phyloP scores from a whole-genome alignment of 2,888 invertebrate genomes.

The Tridacna gigas region DNA sequence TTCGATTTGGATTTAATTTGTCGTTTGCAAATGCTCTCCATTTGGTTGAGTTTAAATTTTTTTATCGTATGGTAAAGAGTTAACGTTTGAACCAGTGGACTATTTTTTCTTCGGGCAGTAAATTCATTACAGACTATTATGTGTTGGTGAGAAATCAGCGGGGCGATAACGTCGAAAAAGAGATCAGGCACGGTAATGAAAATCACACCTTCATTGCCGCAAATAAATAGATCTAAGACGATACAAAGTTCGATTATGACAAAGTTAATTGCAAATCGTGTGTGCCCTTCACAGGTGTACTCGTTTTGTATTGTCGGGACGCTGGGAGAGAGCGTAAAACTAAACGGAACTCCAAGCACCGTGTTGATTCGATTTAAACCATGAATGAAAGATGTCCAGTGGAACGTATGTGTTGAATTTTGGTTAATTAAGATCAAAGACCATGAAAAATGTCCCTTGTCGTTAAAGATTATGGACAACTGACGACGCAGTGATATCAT shows the following conservation, averaged over 20 bases:
- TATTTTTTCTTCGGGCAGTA: constrained; percentile 7
- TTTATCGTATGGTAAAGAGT: neutral
- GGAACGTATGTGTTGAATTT: constrained; percentile 59
- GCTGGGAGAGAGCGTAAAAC: constrained; percentile 17
- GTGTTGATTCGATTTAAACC: constrained; percentile 57
- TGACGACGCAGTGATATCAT: constrained; percentile 30
- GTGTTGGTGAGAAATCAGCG: constrained; percentile 23
- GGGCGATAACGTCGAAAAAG: constrained; percentile 9
- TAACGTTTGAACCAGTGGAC: neutral
- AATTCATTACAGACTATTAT: constrained; percentile 28
- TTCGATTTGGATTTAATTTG: no score
- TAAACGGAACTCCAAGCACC: constrained; percentile 27
- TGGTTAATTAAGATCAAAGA: constrained; percentile 64
- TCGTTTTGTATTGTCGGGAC: constrained; percentile 29
- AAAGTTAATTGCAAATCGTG: constrained; percentile 54
- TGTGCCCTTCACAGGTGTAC: constrained; percentile 52
- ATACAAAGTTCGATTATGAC: constrained; percentile 46
- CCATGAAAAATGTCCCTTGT: constrained; percentile 14
- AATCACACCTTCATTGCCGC: constrained; percentile 59
- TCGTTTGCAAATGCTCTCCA: no score
- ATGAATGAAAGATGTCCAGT: constrained; percentile 49
- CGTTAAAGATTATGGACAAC: constrained; percentile 1
- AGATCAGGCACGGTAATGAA: constrained; percentile 59
- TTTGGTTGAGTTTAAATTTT: neutral
- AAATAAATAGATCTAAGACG: constrained; percentile 58